Evolutionary conservation across 2,888 invertebrate genomes (phyloP), one percentile per base, ranked within the genome.

Genomic region (Subacronicta megacephala): DNA sequence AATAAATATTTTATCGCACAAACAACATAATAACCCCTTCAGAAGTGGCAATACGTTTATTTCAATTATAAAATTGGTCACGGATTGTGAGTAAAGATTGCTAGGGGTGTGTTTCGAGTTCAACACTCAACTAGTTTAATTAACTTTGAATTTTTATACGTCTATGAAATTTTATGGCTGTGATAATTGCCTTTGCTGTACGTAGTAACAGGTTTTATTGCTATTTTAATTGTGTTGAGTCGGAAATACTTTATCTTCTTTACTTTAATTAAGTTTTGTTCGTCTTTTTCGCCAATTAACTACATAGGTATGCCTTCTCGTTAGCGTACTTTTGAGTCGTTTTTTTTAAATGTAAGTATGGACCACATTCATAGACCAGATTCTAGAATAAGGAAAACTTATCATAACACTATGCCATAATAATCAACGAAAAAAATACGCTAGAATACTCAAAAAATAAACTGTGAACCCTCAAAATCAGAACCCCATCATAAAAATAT

Each of bases 61-160:
- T 75, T 75, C 77, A 82, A 81, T 84, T 78, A 80, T 83, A 83
- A 81, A 82, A 80, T 74, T 78, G 77, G 72, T 72, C 77, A 76
- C 76, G 78, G 68, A 72, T 76, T 74, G 75, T 62, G 68, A 64
- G 68, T 68, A 64, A 75, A 81, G 76, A 77, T 78, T 76, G 71
- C 62, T 52, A 57, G 65, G 66, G 67, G 58, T 66, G 61, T 72
- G 69, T 80, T 80, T 70, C 55, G 65, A 66, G 54, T 62, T 58
- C 62, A 40, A 55, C 61, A 58, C 54, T 64, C 50, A 64, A 56
- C 55, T 65, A 57, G 47, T 69, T 79, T 77, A 82, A 83, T 83
- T 78, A 82, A 81, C 75, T 76, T 75, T 70, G 62, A 62, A 65
- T 77, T 72, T 77, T 72, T 68, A 71, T 49, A 46, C 37, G 33